Conservation (phyloP, 2,113 vertebrate genomes). For the Malaclemys terrapin region DNA sequence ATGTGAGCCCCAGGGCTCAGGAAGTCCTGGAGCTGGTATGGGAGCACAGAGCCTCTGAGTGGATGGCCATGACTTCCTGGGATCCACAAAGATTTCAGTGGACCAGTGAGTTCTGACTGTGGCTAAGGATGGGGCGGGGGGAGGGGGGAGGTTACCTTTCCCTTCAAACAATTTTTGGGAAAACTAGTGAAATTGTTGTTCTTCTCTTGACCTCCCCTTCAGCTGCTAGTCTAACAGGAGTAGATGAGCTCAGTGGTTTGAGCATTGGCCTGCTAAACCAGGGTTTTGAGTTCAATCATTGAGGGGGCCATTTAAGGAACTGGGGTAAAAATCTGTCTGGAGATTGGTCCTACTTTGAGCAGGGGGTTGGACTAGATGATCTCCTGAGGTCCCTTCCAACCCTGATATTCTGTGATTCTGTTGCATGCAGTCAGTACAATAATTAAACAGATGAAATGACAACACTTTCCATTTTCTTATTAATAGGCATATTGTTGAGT, state of each 20-base stretch:
- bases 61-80: background rate
- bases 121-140: background rate
- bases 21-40: background rate
- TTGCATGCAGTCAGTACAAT: background rate
- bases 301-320: too few relatives aligned
- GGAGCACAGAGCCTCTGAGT: background rate
- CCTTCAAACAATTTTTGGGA: background rate
- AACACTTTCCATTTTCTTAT: background rate
- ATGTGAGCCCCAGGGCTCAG: background rate
- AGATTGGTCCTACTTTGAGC: too few relatives aligned
- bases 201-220: background rate
- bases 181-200: background rate
- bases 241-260: background rate
- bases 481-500: background rate
- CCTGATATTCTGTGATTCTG: background rate
- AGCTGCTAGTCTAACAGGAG: background rate
- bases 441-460: background rate
- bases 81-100: background rate
- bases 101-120: background rate
- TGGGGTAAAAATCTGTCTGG: too few relatives aligned
- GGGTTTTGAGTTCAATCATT: too few relatives aligned
- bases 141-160: background rate
- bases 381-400: too few relatives aligned
- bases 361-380: too few relatives aligned
- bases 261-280: too few relatives aligned